Base-by-base conservation (phyloP, 1,140 invertebrate genomes). In the Solenopsis invicta region DNA sequence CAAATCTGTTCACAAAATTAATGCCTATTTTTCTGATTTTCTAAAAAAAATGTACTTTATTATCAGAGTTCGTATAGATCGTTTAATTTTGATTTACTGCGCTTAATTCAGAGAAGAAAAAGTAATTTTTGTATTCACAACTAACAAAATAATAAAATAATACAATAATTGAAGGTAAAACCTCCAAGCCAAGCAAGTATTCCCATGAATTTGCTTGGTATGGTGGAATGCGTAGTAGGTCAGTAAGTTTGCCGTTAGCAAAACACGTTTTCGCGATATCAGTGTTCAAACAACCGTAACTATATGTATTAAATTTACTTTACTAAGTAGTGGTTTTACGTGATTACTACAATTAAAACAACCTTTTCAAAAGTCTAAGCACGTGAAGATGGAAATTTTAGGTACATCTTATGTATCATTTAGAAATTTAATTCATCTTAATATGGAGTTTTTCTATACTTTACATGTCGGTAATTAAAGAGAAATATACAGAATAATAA, bases 161-260 rank as follows among this genome's bases (percentile, higher is more conserved):
- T 29, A 48, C 3, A 37, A 24, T n/a, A 9, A 0, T 24, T 16
- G 3, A 45, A 18, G 4, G 8, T 0, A 2, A 69, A 56, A 24
- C 16, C 50, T 54, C 13, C 16, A 24, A 16, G 3, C n/a, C 41
- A 18, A 6, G 21, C 6, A 62, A 64, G 13, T 6, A 71, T 71
- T 56, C 50, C 16, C 4, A 6, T 16, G n/a, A 45, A 81, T 81
- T 71, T 59, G 48, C 69, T 81, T 71, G 64, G n/a, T 8, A 82
- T 24, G n/a, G 18, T 9, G 37, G 4, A n/a, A 71, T 37, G n/a
- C 29, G 16, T 85, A 93, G 92, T 94, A 94, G 92, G 92, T 94
- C 92, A 94, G 88, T 87, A 74, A 90, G 87, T 87, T 93, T 93
- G 91, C 93, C 92, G 93, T 94, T 94, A 94, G 86, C 82, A 88